These are phyloP conservation scores for Palaemon carinicauda DNA, from an alignment of 1,140 invertebrate species.

Conservation along the genomic window DNA sequence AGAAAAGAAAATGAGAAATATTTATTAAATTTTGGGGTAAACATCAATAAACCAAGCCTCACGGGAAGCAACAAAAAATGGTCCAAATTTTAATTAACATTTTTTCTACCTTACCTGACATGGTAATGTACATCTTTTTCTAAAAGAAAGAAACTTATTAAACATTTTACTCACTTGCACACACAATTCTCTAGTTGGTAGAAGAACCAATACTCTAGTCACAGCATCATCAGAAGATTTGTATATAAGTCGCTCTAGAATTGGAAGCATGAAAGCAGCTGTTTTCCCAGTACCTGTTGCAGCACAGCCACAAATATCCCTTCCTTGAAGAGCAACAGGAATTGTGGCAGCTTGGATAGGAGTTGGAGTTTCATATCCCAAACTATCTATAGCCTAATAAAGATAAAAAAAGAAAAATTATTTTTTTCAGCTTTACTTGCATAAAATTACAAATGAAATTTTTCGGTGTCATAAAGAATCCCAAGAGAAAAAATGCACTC, in stretches of 20 bases:
- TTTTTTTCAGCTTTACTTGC: not conserved
- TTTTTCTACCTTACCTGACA: no score
- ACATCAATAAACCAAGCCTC: no score
- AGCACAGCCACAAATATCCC: conserved; percentile 95
- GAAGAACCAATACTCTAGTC: conserved; percentile 89
- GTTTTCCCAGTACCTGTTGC: conserved; percentile 99
- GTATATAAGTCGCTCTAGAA: conserved; percentile 91
- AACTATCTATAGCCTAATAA: conserved; percentile 78
- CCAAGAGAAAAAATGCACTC: no score
- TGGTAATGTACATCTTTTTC: no score
- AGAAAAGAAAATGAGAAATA: no score
- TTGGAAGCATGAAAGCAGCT: conserved; percentile 97
- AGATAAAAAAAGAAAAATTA: not conserved
- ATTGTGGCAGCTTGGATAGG: conserved; percentile 95
- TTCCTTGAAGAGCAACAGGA: conserved; percentile 87
- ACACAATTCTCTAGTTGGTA: conserved; percentile 96
- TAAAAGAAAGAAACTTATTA: no score
- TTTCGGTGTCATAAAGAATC: no score
- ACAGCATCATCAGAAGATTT: conserved; percentile 70
- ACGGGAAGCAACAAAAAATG: no score
- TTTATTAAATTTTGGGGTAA: no score
- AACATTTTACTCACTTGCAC: conserved; percentile 76
- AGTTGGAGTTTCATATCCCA: conserved; percentile 94
- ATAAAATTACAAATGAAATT: no score
- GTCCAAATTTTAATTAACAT: no score